Percentiles rank a stretch among this genome's conserved stretches.
Evolutionary conservation across 2,797 vertebrate species (phyloP).

Genomic region (Sebastes oblongus): DNA sequence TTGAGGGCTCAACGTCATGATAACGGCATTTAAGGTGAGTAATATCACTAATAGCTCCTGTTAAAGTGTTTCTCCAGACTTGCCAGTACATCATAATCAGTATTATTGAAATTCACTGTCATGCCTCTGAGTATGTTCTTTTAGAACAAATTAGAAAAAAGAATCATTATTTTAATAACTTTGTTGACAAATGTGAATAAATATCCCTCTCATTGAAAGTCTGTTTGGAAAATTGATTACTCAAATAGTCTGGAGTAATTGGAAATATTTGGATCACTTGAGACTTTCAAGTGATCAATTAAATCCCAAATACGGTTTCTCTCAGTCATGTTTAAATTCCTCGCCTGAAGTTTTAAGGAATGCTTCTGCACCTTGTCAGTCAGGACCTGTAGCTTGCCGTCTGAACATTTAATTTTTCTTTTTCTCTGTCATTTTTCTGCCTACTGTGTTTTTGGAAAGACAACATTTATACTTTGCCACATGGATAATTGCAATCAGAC

Average conservation of each 20-base stretch:
- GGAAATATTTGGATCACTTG: too few relatives aligned
- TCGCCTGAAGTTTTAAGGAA: too few relatives aligned
- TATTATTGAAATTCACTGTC: neutral
- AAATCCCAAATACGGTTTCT: too few relatives aligned
- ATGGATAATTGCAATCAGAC: neutral
- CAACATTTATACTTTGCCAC: neutral
- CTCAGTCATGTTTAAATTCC: too few relatives aligned
- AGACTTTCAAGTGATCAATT: too few relatives aligned
- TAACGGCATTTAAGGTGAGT: neutral
- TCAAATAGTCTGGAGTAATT: too few relatives aligned
- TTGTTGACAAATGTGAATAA: neutral
- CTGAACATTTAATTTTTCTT: neutral
- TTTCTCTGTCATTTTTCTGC: neutral
- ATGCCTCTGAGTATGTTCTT: neutral
- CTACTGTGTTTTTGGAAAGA: too few relatives aligned
- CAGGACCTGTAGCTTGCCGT: too few relatives aligned
- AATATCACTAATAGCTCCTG: neutral
- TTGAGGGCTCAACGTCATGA: neutral
- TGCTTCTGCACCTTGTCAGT: too few relatives aligned
- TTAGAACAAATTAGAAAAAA: neutral
- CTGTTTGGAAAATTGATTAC: neutral
- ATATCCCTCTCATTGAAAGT: neutral
- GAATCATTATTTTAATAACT: neutral
- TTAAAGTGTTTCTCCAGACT: neutral
- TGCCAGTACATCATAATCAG: neutral